Conservation (phyloP, 2,888 invertebrate species). For the Calephelis perditalis region DNA sequence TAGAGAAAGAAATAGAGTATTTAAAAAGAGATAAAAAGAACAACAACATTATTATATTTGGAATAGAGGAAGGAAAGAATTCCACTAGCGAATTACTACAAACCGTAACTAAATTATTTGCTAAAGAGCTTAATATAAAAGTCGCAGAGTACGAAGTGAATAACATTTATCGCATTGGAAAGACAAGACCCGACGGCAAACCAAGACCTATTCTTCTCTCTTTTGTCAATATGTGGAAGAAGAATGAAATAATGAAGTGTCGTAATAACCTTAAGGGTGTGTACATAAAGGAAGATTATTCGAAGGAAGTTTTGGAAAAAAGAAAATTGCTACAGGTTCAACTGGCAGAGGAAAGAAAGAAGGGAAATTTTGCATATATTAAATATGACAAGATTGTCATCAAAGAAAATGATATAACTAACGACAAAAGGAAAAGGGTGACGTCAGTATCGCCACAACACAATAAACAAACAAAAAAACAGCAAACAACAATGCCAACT, state of each 20-base stretch:
- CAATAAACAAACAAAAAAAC: too few relatives aligned
- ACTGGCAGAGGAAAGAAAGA: too few relatives aligned
- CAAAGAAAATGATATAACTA: slow-evolving; percentile 12
- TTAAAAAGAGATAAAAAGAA: slow-evolving; percentile 6
- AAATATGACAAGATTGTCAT: too few relatives aligned
- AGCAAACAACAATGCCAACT: too few relatives aligned
- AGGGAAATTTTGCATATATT: too few relatives aligned
- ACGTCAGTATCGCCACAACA: too few relatives aligned
- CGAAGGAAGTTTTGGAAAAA: slow-evolving; percentile 16
- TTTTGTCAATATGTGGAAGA: slow-evolving; percentile 19
- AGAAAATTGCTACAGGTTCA: slow-evolving; percentile 9
- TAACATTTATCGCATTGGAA: too few relatives aligned
- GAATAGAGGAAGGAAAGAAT: slow-evolving; percentile 18
- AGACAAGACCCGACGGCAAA: too few relatives aligned
- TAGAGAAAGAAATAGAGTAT: too few relatives aligned
- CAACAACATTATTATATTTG: slow-evolving; percentile 20
- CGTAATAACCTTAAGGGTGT: slow-evolving; percentile 13
- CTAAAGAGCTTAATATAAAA: slow-evolving; percentile 12
- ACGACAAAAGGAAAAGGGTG: slow-evolving; percentile 12
- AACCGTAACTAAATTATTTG: slow-evolving; percentile 18
- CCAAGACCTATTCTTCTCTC: slow-evolving; percentile 14
- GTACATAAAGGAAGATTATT: slow-evolving; percentile 10
- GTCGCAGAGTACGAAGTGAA: too few relatives aligned
- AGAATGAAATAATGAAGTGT: slow-evolving; percentile 16
- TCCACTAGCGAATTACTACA: slow-evolving; percentile 16